phyloP scores from a whole-genome alignment of 2,113 vertebrate species.

The Xenopus borealis region DNA sequence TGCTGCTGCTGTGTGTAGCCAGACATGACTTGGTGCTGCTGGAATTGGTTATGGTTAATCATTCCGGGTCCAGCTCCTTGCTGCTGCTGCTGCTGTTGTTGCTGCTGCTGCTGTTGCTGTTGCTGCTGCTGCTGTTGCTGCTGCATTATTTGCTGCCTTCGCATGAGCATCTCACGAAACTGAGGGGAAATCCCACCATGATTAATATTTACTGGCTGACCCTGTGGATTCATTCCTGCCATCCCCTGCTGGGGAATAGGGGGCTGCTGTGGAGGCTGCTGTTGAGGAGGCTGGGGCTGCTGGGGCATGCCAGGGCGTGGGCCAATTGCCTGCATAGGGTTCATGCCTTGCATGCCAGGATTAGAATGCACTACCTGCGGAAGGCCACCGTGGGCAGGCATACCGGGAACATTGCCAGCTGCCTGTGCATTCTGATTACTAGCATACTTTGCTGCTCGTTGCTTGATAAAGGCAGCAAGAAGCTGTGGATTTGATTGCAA shows the following conservation, averaged over 20 bases:
- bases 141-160: conserved; percentile 75
- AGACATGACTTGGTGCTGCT: conserved; percentile 74
- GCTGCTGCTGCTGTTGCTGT: conserved; percentile 60
- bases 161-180: conserved; percentile 80
- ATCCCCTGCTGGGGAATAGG: conserved; percentile 62
- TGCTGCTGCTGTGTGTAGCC: conserved; percentile 71
- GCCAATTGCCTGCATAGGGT: conserved; percentile 65
- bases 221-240: conserved; percentile 71
- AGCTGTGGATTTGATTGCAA: conserved; percentile 95
- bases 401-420: conserved; percentile 64
- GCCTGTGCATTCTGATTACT: conserved; percentile 69
- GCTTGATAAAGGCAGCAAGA: conserved; percentile 94
- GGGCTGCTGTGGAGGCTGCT: conserved; percentile 40
- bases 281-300: conserved; percentile 58
- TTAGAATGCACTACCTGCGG: conserved; percentile 67
- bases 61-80: conserved; percentile 66
- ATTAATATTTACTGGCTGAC: conserved; percentile 76
- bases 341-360: conserved; percentile 71
- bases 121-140: conserved; percentile 68
- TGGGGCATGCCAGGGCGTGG: conserved; percentile 68
- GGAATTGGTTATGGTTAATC: conserved; percentile 85
- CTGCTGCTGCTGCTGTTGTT: conserved; percentile 61
- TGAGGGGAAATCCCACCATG: conserved; percentile 76
- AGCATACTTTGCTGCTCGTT: conserved; percentile 87
- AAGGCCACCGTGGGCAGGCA: conserved; percentile 60